phyloP scores from a whole-genome alignment of 2,888 invertebrate genomes.

The Hofmannophila pseudospretella region DNA sequence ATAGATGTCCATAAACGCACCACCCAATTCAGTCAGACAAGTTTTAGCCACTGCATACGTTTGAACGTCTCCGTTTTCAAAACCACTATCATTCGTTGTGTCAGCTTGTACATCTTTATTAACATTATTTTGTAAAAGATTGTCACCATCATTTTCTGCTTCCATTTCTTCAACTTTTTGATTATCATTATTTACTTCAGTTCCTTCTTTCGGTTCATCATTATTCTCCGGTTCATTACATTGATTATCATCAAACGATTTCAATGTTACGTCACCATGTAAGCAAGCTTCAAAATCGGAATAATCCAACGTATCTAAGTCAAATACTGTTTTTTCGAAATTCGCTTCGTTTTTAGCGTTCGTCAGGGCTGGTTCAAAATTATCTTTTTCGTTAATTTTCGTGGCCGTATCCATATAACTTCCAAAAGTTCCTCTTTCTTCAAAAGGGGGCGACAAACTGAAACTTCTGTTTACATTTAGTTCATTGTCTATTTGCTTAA shows the following conservation, averaged over 20 bases:
- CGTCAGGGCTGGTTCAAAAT: not conserved
- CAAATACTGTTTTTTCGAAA: too few species aligned
- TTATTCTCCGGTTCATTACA: not conserved
- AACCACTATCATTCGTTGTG: slow-evolving; percentile 29
- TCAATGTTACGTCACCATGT: too few species aligned
- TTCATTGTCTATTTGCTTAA: too few species aligned
- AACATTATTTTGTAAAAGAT: slow-evolving; percentile 3
- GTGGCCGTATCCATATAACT: too few species aligned
- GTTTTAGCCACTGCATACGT: slow-evolving; percentile 24
- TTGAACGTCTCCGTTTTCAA: slow-evolving; percentile 27
- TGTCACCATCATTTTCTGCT: slow-evolving; percentile 3
- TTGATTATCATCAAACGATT: too few species aligned
- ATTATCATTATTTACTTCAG: not conserved
- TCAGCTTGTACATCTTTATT: slow-evolving; percentile 10
- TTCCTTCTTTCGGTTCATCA: not conserved
- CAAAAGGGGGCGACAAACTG: too few species aligned
- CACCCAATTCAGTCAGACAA: slow-evolving; percentile 33
- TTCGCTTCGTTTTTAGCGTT: not conserved
- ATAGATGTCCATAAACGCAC: slow-evolving; percentile 28
- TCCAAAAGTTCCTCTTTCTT: too few species aligned
- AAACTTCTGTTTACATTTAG: too few species aligned
- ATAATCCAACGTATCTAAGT: not conserved
- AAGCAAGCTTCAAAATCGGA: not conserved
- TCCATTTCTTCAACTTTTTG: not conserved
- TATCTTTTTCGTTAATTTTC: slow-evolving; percentile 4